Percentiles rank a stretch among this genome's conserved stretches.
phyloP scores from a whole-genome alignment of 2,797 vertebrate genomes.

The Phoebastria nigripes region DNA sequence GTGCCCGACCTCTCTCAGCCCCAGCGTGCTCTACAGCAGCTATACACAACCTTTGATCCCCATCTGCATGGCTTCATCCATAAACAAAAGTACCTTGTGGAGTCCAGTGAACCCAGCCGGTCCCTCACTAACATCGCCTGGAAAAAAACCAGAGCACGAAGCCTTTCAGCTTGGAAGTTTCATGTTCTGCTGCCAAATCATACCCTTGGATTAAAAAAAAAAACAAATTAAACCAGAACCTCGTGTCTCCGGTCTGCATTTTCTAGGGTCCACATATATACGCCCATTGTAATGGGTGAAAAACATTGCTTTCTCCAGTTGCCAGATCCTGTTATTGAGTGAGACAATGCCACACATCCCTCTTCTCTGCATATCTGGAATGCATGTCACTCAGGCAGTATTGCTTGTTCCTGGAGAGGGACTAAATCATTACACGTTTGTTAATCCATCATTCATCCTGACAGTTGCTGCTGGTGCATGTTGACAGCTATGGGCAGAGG shows the following conservation, averaged over 20 bases:
- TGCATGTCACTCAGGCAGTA: not conserved
- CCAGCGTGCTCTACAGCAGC: conserved; percentile 47
- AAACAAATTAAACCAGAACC: not conserved
- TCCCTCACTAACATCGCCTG: not conserved
- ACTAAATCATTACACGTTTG: conserved; percentile 40
- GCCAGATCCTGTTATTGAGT: not conserved
- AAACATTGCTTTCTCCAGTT: not conserved
- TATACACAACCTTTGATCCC: conserved; percentile 43
- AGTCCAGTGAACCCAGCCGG: not conserved
- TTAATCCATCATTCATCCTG: conserved; percentile 55
- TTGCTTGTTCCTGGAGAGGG: conserved; percentile 23
- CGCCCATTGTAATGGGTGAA: not conserved
- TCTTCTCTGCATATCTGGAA: not conserved
- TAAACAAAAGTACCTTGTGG: conserved; percentile 56
- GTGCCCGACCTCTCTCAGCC: conserved; percentile 48
- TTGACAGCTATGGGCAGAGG: not conserved
- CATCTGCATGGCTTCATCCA: conserved; percentile 53
- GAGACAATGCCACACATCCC: not conserved
- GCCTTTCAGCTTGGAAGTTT: not conserved
- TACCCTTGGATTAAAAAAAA: not conserved
- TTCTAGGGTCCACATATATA: not conserved
- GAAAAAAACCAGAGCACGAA: not conserved
- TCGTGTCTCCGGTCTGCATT: not conserved
- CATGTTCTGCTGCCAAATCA: not conserved
- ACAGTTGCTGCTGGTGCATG: not conserved